These are phyloP conservation scores for Vimba vimba DNA, from an alignment of 2,113 vertebrate species.

Conservation along the genomic window DNA sequence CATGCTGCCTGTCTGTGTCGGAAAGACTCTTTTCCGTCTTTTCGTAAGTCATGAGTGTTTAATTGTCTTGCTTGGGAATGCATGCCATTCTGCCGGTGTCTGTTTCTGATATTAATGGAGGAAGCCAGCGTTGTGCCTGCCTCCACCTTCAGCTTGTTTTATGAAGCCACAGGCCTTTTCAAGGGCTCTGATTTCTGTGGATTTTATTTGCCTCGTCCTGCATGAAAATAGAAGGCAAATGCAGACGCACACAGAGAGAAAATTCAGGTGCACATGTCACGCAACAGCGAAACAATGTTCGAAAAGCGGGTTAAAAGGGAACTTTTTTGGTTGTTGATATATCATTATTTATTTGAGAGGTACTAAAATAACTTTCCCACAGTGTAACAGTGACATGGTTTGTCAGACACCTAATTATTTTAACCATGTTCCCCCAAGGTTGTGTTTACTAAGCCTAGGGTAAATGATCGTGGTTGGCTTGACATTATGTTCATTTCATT, in stretches of 20 bases:
- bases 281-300: not conserved
- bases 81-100: constrained; percentile 1
- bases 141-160: not conserved
- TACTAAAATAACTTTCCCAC: constrained; percentile 28
- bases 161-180: constrained; percentile 48
- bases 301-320: not conserved
- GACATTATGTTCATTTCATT: constrained; percentile 42
- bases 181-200: constrained; percentile 59
- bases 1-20: constrained; percentile 27
- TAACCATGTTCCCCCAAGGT: constrained; percentile 25
- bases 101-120: constrained; percentile 40
- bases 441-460: constrained; percentile 34
- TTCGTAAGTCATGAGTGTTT: not conserved
- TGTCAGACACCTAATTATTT: constrained; percentile 48
- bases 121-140: not conserved
- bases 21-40: not conserved
- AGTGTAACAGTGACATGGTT: constrained; percentile 32
- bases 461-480: constrained; percentile 37
- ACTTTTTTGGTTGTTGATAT: not conserved
- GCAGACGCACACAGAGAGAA: not conserved
- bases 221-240: constrained; percentile 36
- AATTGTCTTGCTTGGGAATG: constrained; percentile 12
- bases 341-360: constrained; percentile 30
- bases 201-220: constrained; percentile 55
- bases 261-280: constrained; percentile 12